phyloP scores from a whole-genome alignment of 2,113 vertebrate species.

The Petrocephalus zakoni region DNA sequence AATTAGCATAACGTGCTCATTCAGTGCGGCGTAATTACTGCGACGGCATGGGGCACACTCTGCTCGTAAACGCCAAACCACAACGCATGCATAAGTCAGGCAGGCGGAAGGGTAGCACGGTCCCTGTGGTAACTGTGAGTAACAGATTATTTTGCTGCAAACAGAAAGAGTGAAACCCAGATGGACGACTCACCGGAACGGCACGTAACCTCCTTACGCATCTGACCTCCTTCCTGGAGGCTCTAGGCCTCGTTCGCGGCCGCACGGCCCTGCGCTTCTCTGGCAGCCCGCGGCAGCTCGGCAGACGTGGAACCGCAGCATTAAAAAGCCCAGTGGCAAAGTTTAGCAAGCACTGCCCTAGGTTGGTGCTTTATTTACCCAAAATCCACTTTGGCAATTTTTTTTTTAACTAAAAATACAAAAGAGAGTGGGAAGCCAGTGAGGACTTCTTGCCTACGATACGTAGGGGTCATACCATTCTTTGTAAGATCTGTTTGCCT shows the following conservation, averaged over 20 bases:
- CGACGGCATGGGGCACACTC: background rate
- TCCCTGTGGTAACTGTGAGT: background rate
- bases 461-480: background rate
- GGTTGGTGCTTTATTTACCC: background rate
- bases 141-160: background rate
- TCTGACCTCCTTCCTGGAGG: background rate
- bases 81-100: background rate
- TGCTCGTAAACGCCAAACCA: background rate
- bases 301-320: background rate
- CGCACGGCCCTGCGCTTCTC: background rate
- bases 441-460: background rate
- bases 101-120: background rate
- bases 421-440: background rate
- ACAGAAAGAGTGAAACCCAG: background rate
- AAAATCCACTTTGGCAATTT: background rate
- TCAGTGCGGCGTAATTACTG: background rate
- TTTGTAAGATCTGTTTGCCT: background rate
- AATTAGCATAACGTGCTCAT: background rate
- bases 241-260: background rate
- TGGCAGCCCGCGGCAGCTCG: background rate
- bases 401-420: slow-evolving; percentile 8
- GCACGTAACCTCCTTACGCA: background rate
- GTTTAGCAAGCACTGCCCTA: background rate
- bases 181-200: background rate
- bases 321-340: background rate